Base-by-base conservation (phyloP, 2,888 invertebrate genomes). In the Ashinkailepas kermadecensis region DNA sequence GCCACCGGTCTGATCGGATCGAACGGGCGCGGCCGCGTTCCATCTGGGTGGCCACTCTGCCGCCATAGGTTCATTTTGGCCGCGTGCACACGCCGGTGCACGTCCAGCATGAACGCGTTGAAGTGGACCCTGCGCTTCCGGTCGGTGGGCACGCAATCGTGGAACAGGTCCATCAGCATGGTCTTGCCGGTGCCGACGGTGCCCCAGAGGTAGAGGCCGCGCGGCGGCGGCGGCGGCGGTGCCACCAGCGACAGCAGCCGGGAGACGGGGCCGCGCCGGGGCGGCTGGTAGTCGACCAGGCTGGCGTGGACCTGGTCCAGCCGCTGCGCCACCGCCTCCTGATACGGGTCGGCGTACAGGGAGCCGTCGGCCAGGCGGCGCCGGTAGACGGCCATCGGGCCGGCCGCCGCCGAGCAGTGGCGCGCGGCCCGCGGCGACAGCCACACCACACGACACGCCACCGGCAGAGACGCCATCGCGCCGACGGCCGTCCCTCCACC, bases 141-240 rank as follows among this genome's bases (percentile, higher is more conserved):
- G 62, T 85, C 15, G 25, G 84, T 83, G n/a, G 86, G 84, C 87
- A 92, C 92, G 86, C 92, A 91, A 85, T 95, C 92, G 89, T 93
- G 96, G 89, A 99, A 99, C 86, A 99, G 89, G 89, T 99, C 99
- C 99, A 99, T 99, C 82, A 99, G 89, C 93, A 99, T 99, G 11
- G 99, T 99, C 90, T 99, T 99, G 78, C 99, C 99, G 85, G 96
- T 95, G 79, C 96, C 95, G 84, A 96, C 95, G 39, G 84, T 84
- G 18, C 85, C 85, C 83, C 84, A 84, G 7, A 84, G 54, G 64
- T 84, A 85, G 18, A 85, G 70, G 0, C 84, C 84, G 39, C 39
- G 80, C 10, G 83, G 83, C 12, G 80, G n/a, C 13, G 23, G 74
- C 9, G 2, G 6, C 23, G 74, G 3, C 18, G 74, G n/a, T 54